Evolutionary conservation across 2,888 invertebrate genomes (phyloP).

Genomic region (Mellilla xanthometata): DNA sequence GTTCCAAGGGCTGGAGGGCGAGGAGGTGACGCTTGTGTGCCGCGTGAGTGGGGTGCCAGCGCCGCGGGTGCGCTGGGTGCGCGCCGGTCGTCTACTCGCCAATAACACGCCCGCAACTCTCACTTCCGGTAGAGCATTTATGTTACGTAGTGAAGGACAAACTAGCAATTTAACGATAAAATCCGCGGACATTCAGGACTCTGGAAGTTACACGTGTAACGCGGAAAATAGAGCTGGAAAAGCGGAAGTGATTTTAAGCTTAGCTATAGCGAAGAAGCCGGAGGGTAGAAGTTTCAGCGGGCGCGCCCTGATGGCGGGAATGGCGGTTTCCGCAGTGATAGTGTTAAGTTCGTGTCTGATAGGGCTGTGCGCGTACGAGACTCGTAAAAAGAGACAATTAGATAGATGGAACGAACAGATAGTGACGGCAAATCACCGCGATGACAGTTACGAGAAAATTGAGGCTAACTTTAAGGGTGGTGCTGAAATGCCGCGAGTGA

Average conservation of each 20-base stretch:
- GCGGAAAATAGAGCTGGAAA: constrained; percentile 92
- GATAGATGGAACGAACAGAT: constrained; percentile 79
- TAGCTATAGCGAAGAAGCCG: constrained; percentile 86
- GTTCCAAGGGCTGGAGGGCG: constrained; percentile 86
- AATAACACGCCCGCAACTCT: constrained; percentile 73
- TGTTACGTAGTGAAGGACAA: constrained; percentile 85
- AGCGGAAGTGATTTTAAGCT: constrained; percentile 87
- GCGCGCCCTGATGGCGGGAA: constrained; percentile 85
- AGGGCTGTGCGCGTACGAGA: constrained; percentile 85
- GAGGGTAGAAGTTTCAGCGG: constrained; percentile 82
- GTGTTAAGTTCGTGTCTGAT: constrained; percentile 86
- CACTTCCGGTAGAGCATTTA: constrained; percentile 83
- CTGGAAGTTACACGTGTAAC: constrained; percentile 89
- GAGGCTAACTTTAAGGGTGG: constrained; percentile 85
- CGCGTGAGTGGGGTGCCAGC: constrained; percentile 87
- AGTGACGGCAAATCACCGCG: constrained; percentile 70
- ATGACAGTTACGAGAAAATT: constrained; percentile 90
- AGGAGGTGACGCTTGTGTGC: constrained; percentile 88
- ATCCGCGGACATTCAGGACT: constrained; percentile 88
- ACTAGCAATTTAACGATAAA: constrained; percentile 89
- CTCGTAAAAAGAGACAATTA: constrained; percentile 82
- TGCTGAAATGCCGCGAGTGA: constrained; percentile 60
- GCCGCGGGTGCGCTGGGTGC: constrained; percentile 88
- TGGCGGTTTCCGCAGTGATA: constrained; percentile 86
- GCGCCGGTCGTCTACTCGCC: constrained; percentile 86